These are phyloP conservation scores for Drosophila punjabiensis DNA, from an alignment of 1,140 invertebrate species.

Conservation along the genomic window DNA sequence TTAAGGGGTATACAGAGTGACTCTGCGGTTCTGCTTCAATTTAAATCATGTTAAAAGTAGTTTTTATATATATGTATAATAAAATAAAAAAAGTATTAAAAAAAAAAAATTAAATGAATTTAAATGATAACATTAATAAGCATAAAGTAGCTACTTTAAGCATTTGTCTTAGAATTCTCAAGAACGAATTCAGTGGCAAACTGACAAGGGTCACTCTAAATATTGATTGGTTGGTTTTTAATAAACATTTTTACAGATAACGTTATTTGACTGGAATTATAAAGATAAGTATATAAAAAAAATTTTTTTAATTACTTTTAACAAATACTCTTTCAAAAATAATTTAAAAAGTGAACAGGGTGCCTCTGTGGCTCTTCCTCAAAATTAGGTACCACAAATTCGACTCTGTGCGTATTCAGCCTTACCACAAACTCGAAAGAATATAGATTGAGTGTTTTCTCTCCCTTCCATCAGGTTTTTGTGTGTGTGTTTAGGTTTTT, in stretches of 20 bases:
- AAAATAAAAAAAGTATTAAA: not conserved
- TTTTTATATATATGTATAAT: rapidly evolving
- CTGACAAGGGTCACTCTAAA: not conserved
- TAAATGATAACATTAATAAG: not conserved
- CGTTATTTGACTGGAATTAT: not conserved
- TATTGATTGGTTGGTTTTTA: not conserved
- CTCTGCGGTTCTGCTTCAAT: not conserved
- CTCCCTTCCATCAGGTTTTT: no score
- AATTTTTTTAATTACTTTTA: not conserved
- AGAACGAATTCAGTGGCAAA: not conserved
- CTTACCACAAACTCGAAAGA: not conserved
- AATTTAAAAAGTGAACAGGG: not conserved
- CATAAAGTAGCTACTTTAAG: not conserved
- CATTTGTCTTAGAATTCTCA: not conserved
- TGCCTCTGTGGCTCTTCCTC: no score
- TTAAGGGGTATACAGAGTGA: no score
- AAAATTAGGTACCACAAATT: not conserved
- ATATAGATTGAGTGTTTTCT: constrained; percentile 1
- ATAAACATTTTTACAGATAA: not conserved
- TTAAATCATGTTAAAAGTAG: not conserved
- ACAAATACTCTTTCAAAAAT: not conserved
- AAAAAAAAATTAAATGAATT: not conserved
- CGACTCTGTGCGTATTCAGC: not conserved
- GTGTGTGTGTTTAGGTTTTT: constrained; percentile 20
- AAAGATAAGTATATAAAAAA: not conserved